phyloP scores from a whole-genome alignment of 2,797 vertebrate species.

The Mergus octosetaceus region DNA sequence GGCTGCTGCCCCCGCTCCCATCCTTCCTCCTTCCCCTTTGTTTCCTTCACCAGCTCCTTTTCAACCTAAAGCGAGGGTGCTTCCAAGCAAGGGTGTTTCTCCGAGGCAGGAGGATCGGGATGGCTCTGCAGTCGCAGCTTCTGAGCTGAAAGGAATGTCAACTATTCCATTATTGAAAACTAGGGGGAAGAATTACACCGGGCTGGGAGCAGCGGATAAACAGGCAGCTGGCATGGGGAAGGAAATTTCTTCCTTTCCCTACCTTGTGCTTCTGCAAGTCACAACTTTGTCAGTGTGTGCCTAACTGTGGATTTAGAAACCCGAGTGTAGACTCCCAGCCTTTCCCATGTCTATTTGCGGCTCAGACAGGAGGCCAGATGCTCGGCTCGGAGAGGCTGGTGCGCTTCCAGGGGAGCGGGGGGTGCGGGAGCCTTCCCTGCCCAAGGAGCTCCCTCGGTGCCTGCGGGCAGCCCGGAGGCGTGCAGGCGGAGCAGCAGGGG shows the following conservation, averaged over 20 bases:
- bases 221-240: background rate
- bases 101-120: background rate
- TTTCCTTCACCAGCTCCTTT: rapidly evolving
- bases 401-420: background rate
- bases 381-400: background rate
- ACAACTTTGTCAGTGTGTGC: background rate
- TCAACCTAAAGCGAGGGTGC: background rate
- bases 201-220: background rate
- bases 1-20: background rate
- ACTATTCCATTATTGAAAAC: slow-evolving; percentile 18
- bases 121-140: background rate
- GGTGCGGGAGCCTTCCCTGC: background rate
- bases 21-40: background rate
- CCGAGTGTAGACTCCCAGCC: background rate
- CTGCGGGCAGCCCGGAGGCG: background rate
- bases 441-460: background rate
- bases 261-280: background rate
- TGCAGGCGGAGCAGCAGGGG: rapidly evolving
- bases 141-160: background rate
- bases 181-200: slow-evolving; percentile 32
- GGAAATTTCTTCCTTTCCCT: background rate
- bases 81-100: background rate
- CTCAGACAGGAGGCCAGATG: background rate
- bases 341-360: rapidly evolving
- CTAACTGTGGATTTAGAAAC: background rate